Evolutionary conservation across 2,888 invertebrate species (phyloP).

Genomic region (Ashinkailepas kermadecensis): DNA sequence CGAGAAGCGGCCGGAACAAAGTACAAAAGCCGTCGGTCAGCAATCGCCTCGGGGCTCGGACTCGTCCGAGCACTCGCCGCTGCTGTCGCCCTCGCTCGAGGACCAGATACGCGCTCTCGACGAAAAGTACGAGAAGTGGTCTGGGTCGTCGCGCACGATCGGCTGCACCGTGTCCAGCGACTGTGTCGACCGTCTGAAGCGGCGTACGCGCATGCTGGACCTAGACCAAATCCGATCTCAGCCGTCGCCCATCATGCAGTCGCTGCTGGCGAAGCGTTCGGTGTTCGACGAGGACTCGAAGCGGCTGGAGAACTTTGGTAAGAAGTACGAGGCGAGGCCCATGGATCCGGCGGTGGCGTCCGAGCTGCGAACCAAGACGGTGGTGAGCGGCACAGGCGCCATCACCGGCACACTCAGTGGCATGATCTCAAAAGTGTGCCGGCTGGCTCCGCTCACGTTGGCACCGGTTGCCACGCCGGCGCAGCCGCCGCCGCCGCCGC

Average conservation of each 20-base stretch:
- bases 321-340: conserved; percentile 60
- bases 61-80: conserved; percentile 58
- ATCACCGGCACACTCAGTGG: conserved; percentile 20
- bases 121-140: conserved; percentile 88
- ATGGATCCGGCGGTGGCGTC: conserved; percentile 29
- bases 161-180: conserved; percentile 22
- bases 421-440: conserved; percentile 12
- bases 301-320: conserved; percentile 75
- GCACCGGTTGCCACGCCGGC: conserved; percentile 48
- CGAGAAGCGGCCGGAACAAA: conserved; percentile 58
- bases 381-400: conserved; percentile 32
- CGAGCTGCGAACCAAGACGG: conserved; percentile 34
- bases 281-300: conserved; percentile 95
- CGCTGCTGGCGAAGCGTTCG: conserved; percentile 81
- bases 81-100: conserved; percentile 61
- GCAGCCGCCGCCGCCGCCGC: conserved; percentile 33
- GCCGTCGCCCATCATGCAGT: conserved; percentile 88
- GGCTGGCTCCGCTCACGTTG: conserved; percentile 23
- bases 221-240: conserved; percentile 68
- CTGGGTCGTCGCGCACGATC: conserved; percentile 40
- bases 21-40: conserved; percentile 29
- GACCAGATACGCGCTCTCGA: conserved; percentile 86
- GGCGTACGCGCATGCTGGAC: conserved; percentile 51
- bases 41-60: conserved; percentile 43
- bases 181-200: conserved; percentile 17